A percentile compares a stretch with the other conserved stretches of the same genome.
Evolutionary conservation across 2,888 invertebrate genomes (phyloP).

Genomic region (Carabus problematicus): DNA sequence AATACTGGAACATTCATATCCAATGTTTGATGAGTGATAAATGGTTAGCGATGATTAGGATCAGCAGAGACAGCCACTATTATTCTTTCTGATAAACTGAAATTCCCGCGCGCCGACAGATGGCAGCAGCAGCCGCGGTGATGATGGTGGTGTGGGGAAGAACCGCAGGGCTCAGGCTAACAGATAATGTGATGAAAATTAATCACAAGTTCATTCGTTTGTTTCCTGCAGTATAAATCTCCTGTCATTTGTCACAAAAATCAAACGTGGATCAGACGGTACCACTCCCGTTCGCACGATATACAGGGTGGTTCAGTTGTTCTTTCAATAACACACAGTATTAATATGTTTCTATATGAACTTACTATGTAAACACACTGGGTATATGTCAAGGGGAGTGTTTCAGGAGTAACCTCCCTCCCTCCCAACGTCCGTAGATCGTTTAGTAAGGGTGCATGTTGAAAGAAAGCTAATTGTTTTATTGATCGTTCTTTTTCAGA

Average conservation of each 20-base stretch:
- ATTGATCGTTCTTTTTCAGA: slow-evolving; percentile 57
- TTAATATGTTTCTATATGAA: too few relatives aligned
- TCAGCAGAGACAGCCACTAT: not conserved
- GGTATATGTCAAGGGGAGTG: too few relatives aligned
- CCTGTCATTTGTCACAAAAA: slow-evolving; percentile 36
- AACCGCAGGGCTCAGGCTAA: not conserved
- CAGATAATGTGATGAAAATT: slow-evolving; percentile 37
- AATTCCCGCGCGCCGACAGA: not conserved
- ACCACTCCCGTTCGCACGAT: not conserved
- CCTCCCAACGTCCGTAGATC: not conserved
- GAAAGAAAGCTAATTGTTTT: slow-evolving; percentile 54
- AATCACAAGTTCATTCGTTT: slow-evolving; percentile 38
- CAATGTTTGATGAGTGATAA: too few relatives aligned
- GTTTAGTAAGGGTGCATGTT: not conserved
- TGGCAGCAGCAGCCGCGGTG: not conserved
- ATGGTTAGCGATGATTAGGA: too few relatives aligned
- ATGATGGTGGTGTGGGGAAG: not conserved
- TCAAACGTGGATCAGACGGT: slow-evolving; percentile 5
- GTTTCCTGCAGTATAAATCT: slow-evolving; percentile 29
- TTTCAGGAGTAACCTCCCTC: not conserved
- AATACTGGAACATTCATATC: too few relatives aligned
- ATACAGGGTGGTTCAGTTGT: too few relatives aligned
- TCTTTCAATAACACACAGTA: too few relatives aligned
- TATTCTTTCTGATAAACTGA: slow-evolving; percentile 18
- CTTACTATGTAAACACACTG: too few relatives aligned